A percentile compares a stretch with the other conserved stretches of the same genome.
These are phyloP conservation scores for Oscheius sp. DNA, from an alignment of 2,888 invertebrate species.

Conservation along the genomic window DNA sequence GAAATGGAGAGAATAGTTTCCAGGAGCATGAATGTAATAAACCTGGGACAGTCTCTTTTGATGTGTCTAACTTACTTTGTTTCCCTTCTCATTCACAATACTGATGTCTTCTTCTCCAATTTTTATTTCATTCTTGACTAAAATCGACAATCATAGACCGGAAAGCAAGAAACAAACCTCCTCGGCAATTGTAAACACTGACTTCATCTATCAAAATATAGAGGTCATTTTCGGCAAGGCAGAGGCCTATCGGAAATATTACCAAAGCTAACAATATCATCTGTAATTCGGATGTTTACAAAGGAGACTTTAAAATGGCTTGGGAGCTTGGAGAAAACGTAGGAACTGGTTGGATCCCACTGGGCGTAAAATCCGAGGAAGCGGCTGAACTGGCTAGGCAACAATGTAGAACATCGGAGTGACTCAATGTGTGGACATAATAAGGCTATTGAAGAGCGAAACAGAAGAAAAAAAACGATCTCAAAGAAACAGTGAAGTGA, in stretches of 20 bases:
- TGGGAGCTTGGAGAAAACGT: too few species aligned
- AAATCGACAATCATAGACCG: not conserved
- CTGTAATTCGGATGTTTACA: not conserved
- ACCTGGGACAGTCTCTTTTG: constrained; percentile 42
- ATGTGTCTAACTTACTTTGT: constrained; percentile 43
- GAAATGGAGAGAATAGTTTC: constrained; percentile 70
- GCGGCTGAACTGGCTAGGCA: constrained; percentile 20
- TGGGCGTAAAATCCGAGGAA: constrained; percentile 30
- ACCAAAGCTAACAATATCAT: not conserved
- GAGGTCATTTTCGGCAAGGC: constrained; percentile 52
- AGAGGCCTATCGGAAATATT: not conserved
- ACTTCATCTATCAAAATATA: constrained; percentile 71
- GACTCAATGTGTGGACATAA: too few species aligned
- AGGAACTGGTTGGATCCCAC: constrained; percentile 18
- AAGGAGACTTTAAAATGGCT: not conserved
- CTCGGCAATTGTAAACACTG: constrained; percentile 68
- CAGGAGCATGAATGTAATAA: constrained; percentile 71
- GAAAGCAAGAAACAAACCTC: constrained; percentile 56
- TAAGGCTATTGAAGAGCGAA: too few species aligned
- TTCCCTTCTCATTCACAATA: constrained; percentile 70
- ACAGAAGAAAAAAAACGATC: constrained; percentile 7
- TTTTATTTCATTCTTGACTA: constrained; percentile 71
- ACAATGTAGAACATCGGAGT: constrained; percentile 5
- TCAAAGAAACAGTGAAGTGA: not conserved
- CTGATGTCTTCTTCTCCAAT: constrained; percentile 70